Evolutionary conservation across 2,113 vertebrate species (phyloP).

Genomic region (Plotosus lineatus): DNA sequence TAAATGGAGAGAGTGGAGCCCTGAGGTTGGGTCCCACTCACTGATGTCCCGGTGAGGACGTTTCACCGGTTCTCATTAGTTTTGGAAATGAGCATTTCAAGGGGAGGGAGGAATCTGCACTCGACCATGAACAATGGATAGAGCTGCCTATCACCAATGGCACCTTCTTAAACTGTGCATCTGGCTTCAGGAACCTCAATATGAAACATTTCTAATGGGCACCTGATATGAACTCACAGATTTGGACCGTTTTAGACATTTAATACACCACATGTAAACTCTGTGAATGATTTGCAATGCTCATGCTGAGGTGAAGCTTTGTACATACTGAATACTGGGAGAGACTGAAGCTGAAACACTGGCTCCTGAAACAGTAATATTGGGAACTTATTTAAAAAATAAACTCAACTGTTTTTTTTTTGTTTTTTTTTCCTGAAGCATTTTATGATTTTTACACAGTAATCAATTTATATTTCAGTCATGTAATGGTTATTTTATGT

Average conservation of each 20-base stretch:
- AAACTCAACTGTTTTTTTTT: conserved; percentile 29
- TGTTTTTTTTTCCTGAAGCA: not conserved
- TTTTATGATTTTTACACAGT: not conserved
- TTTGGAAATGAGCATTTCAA: conserved; percentile 53
- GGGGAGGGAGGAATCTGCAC: conserved; percentile 13
- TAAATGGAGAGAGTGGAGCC: conserved; percentile 51
- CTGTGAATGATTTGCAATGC: conserved; percentile 43
- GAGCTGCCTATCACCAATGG: conserved; percentile 47
- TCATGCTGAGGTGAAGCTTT: conserved; percentile 36
- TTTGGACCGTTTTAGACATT: conserved; percentile 43
- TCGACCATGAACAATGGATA: conserved; percentile 47
- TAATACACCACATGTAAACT: conserved; percentile 31
- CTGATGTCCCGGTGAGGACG: conserved; percentile 43
- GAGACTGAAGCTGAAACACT: conserved; percentile 14
- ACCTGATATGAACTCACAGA: conserved; percentile 4
- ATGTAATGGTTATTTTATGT: not conserved
- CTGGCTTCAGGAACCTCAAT: conserved; percentile 10
- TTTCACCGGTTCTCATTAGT: conserved; percentile 54
- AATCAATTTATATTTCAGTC: not conserved
- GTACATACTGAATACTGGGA: conserved; percentile 18
- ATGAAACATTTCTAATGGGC: conserved; percentile 33
- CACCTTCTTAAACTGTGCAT: not conserved
- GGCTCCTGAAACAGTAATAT: conserved; percentile 20
- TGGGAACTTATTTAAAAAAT: conserved; percentile 12
- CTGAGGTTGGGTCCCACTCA: conserved; percentile 49